These are phyloP conservation scores for Podargus strigoides DNA, from an alignment of 2,797 vertebrate species.

Conservation along the genomic window DNA sequence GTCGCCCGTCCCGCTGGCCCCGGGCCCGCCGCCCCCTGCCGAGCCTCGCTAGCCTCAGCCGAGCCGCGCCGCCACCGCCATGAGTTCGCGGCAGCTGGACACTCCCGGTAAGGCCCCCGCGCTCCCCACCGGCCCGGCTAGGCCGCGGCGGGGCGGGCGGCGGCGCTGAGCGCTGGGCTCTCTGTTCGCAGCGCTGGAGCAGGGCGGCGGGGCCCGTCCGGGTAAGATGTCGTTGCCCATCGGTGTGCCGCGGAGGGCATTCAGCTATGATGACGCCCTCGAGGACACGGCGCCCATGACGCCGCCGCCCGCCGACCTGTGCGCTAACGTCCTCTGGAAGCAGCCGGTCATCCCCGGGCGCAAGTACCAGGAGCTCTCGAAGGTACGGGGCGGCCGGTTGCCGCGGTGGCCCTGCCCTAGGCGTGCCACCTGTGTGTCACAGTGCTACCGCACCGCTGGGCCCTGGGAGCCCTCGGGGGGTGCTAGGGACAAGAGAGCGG, in stretches of 20 bases:
- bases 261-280: conserved; percentile 92
- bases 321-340: conserved; percentile 84
- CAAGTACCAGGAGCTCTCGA: conserved; percentile 85
- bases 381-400: conserved; percentile 72
- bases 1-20: fast-evolving
- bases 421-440: too few relatives aligned
- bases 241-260: conserved; percentile 82
- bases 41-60: background rate
- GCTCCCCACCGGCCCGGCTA: too few relatives aligned
- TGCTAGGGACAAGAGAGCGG: background rate
- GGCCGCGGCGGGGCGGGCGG: background rate
- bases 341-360: conserved; percentile 88
- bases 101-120: conserved; percentile 71
- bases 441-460: background rate
- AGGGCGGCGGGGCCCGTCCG: conserved; percentile 72
- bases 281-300: conserved; percentile 85
- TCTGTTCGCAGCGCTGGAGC: conserved; percentile 77
- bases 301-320: conserved; percentile 87
- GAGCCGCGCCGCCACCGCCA: background rate
- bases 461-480: background rate
- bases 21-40: fast-evolving
- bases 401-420: background rate
- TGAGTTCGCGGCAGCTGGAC: conserved; percentile 71
- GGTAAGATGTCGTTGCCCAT: conserved; percentile 85
- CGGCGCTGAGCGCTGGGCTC: conserved; percentile 22